phyloP scores from a whole-genome alignment of 1,140 invertebrate genomes.

The Asbolus verrucosus region DNA sequence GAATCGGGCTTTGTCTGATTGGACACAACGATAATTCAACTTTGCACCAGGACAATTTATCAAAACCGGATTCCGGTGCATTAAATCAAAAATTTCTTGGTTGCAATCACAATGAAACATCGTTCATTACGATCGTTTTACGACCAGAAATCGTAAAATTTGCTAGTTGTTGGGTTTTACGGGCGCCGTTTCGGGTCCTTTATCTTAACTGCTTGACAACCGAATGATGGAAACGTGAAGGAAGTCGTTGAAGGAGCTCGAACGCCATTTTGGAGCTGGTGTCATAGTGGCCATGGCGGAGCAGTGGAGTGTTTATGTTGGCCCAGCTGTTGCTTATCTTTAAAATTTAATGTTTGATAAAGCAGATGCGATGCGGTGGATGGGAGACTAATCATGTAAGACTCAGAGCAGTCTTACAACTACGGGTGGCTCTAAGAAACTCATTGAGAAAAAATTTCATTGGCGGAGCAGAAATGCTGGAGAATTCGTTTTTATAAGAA shows the following conservation, averaged over 20 bases:
- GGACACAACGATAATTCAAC: not conserved
- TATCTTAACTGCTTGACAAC: constrained; percentile 26
- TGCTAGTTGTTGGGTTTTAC: constrained; percentile 33
- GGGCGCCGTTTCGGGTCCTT: not conserved
- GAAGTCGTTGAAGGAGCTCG: not conserved
- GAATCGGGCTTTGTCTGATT: not conserved
- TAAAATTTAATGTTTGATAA: too few species aligned
- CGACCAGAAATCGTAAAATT: constrained; percentile 30
- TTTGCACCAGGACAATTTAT: not conserved
- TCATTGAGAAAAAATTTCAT: too few species aligned
- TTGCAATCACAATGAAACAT: constrained; percentile 32
- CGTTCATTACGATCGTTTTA: constrained; percentile 20
- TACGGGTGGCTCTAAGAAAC: too few species aligned
- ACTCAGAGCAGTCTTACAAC: too few species aligned
- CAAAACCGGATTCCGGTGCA: not conserved
- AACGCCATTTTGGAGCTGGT: constrained; percentile 10
- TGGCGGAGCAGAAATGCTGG: too few species aligned
- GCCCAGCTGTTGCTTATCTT: too few species aligned
- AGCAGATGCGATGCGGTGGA: too few species aligned
- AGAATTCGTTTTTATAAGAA: too few species aligned
- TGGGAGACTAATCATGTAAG: too few species aligned
- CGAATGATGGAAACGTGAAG: not conserved
- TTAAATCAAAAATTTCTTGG: constrained; percentile 21
- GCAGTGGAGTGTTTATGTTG: too few species aligned
- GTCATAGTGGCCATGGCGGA: too few species aligned